Base-by-base conservation (phyloP, 2,113 vertebrate genomes). In the Cromileptes altivelis region DNA sequence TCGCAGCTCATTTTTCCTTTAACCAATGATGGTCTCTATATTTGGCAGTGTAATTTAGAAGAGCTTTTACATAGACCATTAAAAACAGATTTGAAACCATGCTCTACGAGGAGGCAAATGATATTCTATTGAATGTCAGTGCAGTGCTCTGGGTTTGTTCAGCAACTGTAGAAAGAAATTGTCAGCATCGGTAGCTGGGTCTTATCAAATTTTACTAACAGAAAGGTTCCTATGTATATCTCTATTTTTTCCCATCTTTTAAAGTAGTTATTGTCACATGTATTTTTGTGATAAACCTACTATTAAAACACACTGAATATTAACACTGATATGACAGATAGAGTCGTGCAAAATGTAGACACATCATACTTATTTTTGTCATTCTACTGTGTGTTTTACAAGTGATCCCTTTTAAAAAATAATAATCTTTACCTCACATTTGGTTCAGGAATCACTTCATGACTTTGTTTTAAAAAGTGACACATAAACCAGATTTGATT, bases 71-170 rank as follows among this genome's bases (percentile, higher is more conserved):
- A 56, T 8, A 27, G 42, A 49, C 8, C 45, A 70, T 21, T 47
- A 50, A 30, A 21, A 77, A 21, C 60, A 52, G 6, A 45, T 71
- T 71, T 37, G n/a, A 42, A 78, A 64, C 40, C 58, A 17, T 53
- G 19, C 25, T 70, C 58, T 63, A 13, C 11, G 47, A 13, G 47
- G 6, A 57, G 13, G 25, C 4, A 53, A 58, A 61, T 50, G 6
- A 67, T 30, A 25, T 65, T 9, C 23, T 47, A 70, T 7, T 47
- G 11, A 60, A 73, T 37, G 58, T 57, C 37, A 47, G 18, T 40
- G 67, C 49, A 71, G 40, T 15, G 30, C 45, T 61, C n/a, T 53
- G 27, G 69, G 76, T 70, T 61, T 70, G 19, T 49, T 50, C 40
- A 47, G 19, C 52, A 25, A 23, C 8, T 49, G 53, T 33, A 57